These are phyloP conservation scores for Corydoras sp. DNA, from an alignment of 2,113 vertebrate genomes.

Conservation along the genomic window DNA sequence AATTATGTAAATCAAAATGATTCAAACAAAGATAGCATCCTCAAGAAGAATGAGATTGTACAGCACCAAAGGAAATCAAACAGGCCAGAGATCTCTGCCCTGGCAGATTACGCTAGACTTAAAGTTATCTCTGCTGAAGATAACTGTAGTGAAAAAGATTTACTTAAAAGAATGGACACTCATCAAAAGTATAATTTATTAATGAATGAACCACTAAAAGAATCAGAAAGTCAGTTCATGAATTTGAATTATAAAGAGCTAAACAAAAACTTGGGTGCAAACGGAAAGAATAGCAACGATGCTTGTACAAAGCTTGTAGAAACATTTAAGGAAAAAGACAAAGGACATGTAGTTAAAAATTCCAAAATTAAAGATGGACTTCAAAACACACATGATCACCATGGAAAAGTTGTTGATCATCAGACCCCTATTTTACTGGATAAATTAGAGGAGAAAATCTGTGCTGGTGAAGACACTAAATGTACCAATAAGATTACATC, in stretches of 20 bases:
- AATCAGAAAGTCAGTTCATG: conserved; percentile 1
- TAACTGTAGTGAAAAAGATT: conserved; percentile 22
- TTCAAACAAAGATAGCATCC: conserved; percentile 4
- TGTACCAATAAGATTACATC: too few relatives aligned
- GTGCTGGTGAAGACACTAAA: too few relatives aligned
- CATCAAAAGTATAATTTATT: conserved; percentile 24
- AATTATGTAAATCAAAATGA: background rate
- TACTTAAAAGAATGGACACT: conserved; percentile 30
- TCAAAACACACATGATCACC: too few relatives aligned
- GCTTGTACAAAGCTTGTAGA: background rate
- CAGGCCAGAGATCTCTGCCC: conserved; percentile 44
- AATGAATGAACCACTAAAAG: background rate
- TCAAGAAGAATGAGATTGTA: conserved; percentile 18
- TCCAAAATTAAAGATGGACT: too few relatives aligned
- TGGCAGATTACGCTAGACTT: conserved; percentile 44
- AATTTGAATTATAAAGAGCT: background rate
- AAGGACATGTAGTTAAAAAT: too few relatives aligned
- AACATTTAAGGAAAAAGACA: background rate
- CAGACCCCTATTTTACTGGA: too few relatives aligned
- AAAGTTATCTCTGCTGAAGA: conserved; percentile 41
- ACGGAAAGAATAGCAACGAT: background rate
- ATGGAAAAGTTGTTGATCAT: too few relatives aligned
- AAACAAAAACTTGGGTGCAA: conserved; percentile 15
- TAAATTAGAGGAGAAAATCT: too few relatives aligned
- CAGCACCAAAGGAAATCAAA: conserved; percentile 15